Conservation (phyloP, 2,113 vertebrate genomes). For the Hemichromis elongatus region DNA sequence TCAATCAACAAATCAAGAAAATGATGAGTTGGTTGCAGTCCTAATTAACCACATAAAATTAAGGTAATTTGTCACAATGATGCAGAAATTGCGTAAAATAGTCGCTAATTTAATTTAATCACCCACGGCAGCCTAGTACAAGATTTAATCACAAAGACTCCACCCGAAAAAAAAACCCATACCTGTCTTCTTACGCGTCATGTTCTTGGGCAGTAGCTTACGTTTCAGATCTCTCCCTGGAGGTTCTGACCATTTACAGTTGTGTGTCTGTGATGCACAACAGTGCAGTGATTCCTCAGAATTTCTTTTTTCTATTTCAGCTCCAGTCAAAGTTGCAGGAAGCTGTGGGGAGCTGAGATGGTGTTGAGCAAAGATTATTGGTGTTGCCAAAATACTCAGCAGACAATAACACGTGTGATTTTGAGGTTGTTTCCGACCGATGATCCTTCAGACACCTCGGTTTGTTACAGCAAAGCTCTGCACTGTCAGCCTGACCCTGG, state of each 20-base stretch:
- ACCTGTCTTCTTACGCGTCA: not conserved
- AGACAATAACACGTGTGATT: not conserved
- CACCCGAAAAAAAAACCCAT: rapidly evolving
- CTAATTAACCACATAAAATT: not conserved
- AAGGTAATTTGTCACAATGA: not conserved
- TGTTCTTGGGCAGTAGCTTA: not conserved
- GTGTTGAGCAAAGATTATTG: not conserved
- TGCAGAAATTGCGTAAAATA: not conserved
- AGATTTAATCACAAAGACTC: not conserved
- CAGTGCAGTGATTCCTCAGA: not conserved
- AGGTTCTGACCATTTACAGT: not conserved
- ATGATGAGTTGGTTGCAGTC: not conserved
- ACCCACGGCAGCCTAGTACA: not conserved
- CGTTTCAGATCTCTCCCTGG: not conserved
- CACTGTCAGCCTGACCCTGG: not conserved
- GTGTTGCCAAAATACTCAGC: not conserved
- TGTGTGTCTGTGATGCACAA: not conserved
- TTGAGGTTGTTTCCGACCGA: not conserved
- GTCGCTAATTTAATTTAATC: not conserved
- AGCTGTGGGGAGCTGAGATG: not conserved
- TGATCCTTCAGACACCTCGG: not conserved
- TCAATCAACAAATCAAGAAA: not conserved
- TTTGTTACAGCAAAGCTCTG: not conserved
- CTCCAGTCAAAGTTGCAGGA: not conserved
- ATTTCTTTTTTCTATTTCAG: not conserved